These are phyloP conservation scores for Peromyscus melanophrys DNA, from an alignment of 2,797 vertebrate genomes.

Conservation along the genomic window DNA sequence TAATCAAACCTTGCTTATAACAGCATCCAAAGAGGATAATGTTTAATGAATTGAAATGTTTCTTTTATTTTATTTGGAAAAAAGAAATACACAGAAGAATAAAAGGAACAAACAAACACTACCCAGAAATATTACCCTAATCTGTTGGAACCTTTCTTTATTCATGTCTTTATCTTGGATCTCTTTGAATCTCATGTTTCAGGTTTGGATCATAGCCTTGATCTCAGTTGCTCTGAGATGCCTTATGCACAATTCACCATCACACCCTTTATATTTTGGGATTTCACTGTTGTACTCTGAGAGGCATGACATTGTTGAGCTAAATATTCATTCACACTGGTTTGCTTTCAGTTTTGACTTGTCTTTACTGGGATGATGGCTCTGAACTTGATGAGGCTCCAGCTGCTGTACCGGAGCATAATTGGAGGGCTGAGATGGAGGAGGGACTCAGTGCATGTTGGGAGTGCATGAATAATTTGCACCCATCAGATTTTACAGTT, in stretches of 20 bases:
- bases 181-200: neutral
- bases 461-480: conserved; percentile 41
- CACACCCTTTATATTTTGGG: neutral
- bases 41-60: conserved; percentile 64
- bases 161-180: conserved; percentile 16
- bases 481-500: conserved; percentile 4
- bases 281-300: neutral
- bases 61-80: conserved; percentile 50
- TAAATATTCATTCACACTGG: conserved; percentile 39
- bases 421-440: neutral
- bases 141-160: neutral
- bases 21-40: conserved; percentile 58
- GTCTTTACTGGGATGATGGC: neutral
- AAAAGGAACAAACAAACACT: neutral
- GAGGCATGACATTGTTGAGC: neutral
- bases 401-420: neutral
- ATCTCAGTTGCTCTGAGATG: neutral
- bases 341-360: conserved; percentile 58
- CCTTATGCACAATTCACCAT: neutral
- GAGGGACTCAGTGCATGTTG: neutral
- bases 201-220: neutral
- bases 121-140: neutral
- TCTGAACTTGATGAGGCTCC: conserved; percentile 61
- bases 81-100: conserved; percentile 27
- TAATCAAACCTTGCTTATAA: conserved; percentile 49